These are phyloP conservation scores for Cyclophora punctaria DNA, from an alignment of 2,888 invertebrate species.

Conservation along the genomic window DNA sequence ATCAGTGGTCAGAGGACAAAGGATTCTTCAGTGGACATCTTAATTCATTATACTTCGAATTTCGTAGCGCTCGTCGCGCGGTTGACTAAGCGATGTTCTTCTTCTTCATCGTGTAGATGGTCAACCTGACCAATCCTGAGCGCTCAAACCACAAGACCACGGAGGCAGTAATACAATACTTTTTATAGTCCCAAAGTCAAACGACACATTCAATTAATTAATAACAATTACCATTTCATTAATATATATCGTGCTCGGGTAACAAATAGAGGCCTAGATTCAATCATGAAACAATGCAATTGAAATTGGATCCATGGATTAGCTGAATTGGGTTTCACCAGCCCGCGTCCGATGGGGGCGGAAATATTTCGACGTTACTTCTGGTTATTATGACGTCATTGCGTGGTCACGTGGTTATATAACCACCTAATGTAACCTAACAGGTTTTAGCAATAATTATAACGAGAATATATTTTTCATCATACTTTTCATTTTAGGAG, in stretches of 20 bases:
- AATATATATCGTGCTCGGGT: constrained; percentile 13
- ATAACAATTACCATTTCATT: constrained; percentile 13
- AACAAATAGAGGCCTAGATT: background rate
- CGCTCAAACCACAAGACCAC: too few species aligned
- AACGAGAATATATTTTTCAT: too few species aligned
- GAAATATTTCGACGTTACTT: background rate
- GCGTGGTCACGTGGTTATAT: too few species aligned
- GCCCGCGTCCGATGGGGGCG: constrained; percentile 7
- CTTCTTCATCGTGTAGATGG: too few species aligned
- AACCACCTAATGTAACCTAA: too few species aligned
- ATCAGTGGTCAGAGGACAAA: constrained; percentile 28
- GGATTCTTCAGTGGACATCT: constrained; percentile 45
- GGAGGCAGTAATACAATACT: too few species aligned
- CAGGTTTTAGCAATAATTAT: too few species aligned
- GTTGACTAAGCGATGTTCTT: too few species aligned
- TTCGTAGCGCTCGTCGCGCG: constrained; percentile 19
- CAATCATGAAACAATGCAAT: constrained; percentile 17
- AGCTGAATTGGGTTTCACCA: constrained; percentile 14
- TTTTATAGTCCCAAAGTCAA: too few species aligned
- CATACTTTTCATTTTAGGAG: too few species aligned
- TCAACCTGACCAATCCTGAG: too few species aligned
- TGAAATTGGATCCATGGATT: constrained; percentile 20
- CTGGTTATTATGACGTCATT: background rate
- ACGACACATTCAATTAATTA: too few species aligned
- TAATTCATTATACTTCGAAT: constrained; percentile 49